A percentile compares a stretch with the other conserved stretches of the same genome.
phyloP scores from a whole-genome alignment of 2,797 vertebrate species.

The Echiichthys vipera region DNA sequence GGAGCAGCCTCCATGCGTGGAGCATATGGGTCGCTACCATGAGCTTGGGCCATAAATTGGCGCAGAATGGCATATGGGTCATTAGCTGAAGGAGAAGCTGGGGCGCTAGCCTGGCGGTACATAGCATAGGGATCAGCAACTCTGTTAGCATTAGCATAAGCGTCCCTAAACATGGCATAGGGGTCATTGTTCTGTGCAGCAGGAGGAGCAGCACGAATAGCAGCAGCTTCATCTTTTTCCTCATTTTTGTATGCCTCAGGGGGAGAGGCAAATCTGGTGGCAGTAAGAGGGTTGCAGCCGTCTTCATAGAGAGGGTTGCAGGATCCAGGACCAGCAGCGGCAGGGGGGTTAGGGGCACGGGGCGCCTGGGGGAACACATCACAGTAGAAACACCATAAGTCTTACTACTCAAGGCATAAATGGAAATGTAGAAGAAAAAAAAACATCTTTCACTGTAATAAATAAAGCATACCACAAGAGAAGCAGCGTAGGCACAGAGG shows the following conservation, averaged over 20 bases:
- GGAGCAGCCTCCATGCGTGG: constrained; percentile 58
- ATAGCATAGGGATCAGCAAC: constrained; percentile 75
- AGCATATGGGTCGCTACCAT: constrained; percentile 56
- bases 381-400: background rate
- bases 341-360: constrained; percentile 58
- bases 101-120: constrained; percentile 62
- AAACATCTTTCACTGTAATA: background rate
- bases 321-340: constrained; percentile 73
- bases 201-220: constrained; percentile 68
- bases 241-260: constrained; percentile 66
- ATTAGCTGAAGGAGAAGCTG: constrained; percentile 37
- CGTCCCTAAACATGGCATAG: constrained; percentile 78
- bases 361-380: constrained; percentile 61
- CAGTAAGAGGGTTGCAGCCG: constrained; percentile 84
- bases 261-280: constrained; percentile 67
- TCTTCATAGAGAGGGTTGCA: constrained; percentile 86
- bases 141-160: constrained; percentile 67
- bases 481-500: constrained; percentile 75
- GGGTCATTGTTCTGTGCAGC: constrained; percentile 67
- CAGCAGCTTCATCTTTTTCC: constrained; percentile 66
- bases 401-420: background rate
- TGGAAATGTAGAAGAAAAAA: background rate
- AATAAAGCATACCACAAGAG: constrained; percentile 58
- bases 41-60: constrained; percentile 61
- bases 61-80: constrained; percentile 68